Percentiles rank a stretch among this genome's conserved stretches.
These are phyloP conservation scores for Glandiceps talaboti DNA, from an alignment of 53 echinoderm and acorn worm genomes.

Conservation along the genomic window DNA sequence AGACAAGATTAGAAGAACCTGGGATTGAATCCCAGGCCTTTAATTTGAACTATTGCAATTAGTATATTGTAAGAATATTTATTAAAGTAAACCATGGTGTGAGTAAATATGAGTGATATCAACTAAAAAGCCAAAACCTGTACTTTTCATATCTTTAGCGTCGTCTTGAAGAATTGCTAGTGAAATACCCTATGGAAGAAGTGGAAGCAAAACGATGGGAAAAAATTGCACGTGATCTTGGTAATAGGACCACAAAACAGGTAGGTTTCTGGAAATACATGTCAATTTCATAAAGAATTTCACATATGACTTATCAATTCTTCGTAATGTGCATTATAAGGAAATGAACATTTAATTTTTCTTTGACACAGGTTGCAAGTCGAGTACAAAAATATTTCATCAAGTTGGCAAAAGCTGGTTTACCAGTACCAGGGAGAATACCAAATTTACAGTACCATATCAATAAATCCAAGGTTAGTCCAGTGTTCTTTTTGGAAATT, in stretches of 20 bases:
- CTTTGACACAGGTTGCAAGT: conserved; percentile 70
- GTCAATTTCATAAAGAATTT: no score
- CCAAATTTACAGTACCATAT: conserved; percentile 24
- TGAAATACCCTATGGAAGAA: conserved; percentile 70
- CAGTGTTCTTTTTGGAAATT: background rate
- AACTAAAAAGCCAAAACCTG: no score
- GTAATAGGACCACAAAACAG: conserved; percentile 75
- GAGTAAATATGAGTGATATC: no score
- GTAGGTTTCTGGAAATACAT: no score
- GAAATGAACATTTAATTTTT: no score
- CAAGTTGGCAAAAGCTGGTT: conserved; percentile 80
- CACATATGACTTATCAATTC: no score
- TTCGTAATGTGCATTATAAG: no score
- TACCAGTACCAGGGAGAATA: conserved; percentile 70
- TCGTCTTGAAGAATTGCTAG: conserved; percentile 62
- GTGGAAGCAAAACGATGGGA: conserved; percentile 95
- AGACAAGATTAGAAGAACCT: no score
- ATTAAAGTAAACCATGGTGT: no score
- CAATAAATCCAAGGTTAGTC: background rate
- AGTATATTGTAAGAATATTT: no score
- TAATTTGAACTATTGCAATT: no score
- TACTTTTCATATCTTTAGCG: conserved; percentile 26
- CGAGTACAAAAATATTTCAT: conserved; percentile 98
- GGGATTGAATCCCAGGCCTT: no score
- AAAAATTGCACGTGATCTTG: conserved; percentile 75